Evolutionary conservation across 2,113 vertebrate genomes (phyloP).

Genomic region (Rhinolophus ferrumequinum): DNA sequence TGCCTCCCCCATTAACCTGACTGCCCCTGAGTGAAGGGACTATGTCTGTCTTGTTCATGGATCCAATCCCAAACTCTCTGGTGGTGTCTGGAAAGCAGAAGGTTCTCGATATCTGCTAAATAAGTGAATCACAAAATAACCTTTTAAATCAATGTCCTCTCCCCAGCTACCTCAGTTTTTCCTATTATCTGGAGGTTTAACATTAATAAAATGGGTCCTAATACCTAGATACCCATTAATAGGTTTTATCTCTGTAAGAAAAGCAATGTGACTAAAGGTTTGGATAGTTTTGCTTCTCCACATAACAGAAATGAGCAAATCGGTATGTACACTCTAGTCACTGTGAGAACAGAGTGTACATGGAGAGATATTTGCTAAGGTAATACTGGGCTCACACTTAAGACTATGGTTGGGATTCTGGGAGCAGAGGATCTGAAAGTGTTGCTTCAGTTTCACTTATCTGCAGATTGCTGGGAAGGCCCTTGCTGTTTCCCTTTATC

Average conservation of each 20-base stretch:
- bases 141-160: neutral
- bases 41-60: neutral
- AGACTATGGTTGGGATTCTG: neutral
- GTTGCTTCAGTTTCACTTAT: neutral
- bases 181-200: neutral
- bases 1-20: neutral
- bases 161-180: neutral
- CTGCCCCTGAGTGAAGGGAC: neutral
- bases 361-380: neutral
- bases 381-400: neutral
- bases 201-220: neutral
- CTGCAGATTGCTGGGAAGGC: neutral
- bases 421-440: neutral
- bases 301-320: neutral
- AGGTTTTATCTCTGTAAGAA: neutral
- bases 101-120: neutral
- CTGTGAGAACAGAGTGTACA: neutral
- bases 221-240: neutral
- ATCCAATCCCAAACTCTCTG: neutral
- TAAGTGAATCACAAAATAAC: neutral
- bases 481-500: neutral
- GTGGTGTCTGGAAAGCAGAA: neutral
- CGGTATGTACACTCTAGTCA: neutral
- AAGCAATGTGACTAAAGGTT: neutral
- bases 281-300: neutral